These are phyloP conservation scores for Salarias fasciatus DNA, from an alignment of 2,797 vertebrate genomes.

Conservation along the genomic window DNA sequence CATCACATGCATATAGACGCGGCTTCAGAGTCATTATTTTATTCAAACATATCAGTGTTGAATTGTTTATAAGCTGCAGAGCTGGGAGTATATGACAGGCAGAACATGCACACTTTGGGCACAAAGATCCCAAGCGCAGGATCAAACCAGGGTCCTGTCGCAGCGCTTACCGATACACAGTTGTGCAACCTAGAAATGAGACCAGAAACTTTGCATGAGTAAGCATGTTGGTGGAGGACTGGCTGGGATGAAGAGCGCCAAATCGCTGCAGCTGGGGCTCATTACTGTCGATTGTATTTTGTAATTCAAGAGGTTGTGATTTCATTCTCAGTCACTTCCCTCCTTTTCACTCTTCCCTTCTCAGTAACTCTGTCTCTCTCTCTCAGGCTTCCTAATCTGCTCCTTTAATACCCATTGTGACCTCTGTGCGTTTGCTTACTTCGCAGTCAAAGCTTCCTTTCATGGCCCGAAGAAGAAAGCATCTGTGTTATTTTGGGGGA, in stretches of 20 bases:
- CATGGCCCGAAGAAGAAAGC: slow-evolving; percentile 10
- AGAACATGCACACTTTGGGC: no score
- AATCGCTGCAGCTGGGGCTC: slow-evolving; percentile 61
- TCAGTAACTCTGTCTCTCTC: slow-evolving; percentile 32
- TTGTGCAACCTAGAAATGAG: no score
- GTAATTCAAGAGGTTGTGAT: slow-evolving; percentile 57
- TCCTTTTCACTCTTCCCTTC: slow-evolving; percentile 24
- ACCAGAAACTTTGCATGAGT: background rate
- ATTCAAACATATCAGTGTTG: no score
- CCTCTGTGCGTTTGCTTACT: slow-evolving; percentile 30
- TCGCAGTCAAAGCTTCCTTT: slow-evolving; percentile 14
- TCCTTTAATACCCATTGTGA: slow-evolving; percentile 28
- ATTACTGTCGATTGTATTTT: slow-evolving; percentile 69
- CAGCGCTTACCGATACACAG: no score
- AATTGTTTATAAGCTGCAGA: no score
- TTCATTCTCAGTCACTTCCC: slow-evolving; percentile 44
- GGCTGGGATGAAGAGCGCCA: no score
- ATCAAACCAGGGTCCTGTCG: no score
- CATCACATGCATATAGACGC: no score
- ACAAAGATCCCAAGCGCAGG: no score
- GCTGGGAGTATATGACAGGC: no score
- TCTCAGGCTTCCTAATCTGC: slow-evolving; percentile 29
- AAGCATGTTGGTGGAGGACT: slow-evolving; percentile 21
- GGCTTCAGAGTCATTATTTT: no score
- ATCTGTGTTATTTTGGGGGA: slow-evolving; percentile 34